These are phyloP conservation scores for Ypsolopha scabrella DNA, from an alignment of 2,888 invertebrate species.

Conservation along the genomic window DNA sequence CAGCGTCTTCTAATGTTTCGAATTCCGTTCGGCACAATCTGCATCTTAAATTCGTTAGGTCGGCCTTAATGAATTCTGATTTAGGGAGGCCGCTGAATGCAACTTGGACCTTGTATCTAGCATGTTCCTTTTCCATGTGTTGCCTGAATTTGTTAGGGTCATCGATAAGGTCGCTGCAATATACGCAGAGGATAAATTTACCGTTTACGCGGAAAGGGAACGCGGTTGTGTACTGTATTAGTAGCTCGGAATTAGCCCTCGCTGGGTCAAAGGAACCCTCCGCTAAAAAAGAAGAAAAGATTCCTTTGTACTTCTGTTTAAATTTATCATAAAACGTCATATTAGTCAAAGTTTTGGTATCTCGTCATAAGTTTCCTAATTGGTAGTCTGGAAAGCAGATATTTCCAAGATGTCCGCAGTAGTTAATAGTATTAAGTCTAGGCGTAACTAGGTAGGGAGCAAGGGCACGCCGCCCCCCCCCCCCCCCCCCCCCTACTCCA, in stretches of 20 bases:
- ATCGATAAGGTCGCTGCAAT: slow-evolving; percentile 50
- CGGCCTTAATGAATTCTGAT: slow-evolving; percentile 52
- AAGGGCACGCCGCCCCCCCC: no score
- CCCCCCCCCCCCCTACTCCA: no score
- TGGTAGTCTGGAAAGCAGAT: no score
- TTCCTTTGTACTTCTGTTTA: no score
- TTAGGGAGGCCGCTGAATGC: slow-evolving; percentile 51
- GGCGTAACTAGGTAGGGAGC: no score
- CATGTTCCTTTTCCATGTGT: slow-evolving; percentile 48
- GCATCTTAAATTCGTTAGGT: slow-evolving; percentile 42
- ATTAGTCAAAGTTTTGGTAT: no score
- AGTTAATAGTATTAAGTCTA: no score
- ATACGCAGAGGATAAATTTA: slow-evolving; percentile 55
- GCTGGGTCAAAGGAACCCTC: slow-evolving; percentile 9
- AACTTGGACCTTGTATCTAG: slow-evolving; percentile 37
- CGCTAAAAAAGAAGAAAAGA: slow-evolving; percentile 6
- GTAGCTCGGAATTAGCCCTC: slow-evolving; percentile 44
- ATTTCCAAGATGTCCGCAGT: no score
- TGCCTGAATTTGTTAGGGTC: slow-evolving; percentile 39
- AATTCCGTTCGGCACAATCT: slow-evolving; percentile 28
- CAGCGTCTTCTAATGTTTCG: slow-evolving; percentile 28
- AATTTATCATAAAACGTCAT: no score
- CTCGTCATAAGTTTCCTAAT: no score
- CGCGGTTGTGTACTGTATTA: slow-evolving; percentile 51
- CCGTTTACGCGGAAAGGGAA: slow-evolving; percentile 57